phyloP scores from a whole-genome alignment of 2,113 vertebrate species.

The Mixornis gularis region DNA sequence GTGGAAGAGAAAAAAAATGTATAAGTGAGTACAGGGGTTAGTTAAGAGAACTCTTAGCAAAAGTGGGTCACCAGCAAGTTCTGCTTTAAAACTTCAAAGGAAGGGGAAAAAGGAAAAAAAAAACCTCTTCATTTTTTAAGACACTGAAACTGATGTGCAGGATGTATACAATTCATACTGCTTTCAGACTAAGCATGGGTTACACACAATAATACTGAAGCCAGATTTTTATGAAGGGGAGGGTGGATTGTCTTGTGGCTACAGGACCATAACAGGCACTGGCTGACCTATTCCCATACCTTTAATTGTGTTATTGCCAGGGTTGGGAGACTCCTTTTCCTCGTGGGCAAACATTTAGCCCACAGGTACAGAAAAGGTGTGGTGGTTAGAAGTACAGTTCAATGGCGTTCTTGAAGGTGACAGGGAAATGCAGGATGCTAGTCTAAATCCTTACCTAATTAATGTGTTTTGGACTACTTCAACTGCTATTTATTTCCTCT shows the following conservation, averaged over 20 bases:
- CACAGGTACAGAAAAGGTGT: neutral
- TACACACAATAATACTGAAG: neutral
- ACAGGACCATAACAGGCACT: neutral
- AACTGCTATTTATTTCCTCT: neutral
- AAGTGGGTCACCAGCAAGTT: slow-evolving; percentile 76
- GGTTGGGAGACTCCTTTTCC: neutral
- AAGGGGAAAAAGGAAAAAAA: slow-evolving; percentile 34
- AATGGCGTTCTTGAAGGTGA: neutral
- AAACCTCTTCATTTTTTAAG: slow-evolving; percentile 46
- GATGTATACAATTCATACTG: slow-evolving; percentile 24
- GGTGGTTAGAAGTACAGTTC: neutral
- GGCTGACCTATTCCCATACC: neutral
- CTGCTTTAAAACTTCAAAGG: slow-evolving; percentile 71
- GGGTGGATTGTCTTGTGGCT: neutral
- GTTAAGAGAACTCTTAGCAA: slow-evolving; percentile 77
- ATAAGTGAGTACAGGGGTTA: slow-evolving; percentile 74
- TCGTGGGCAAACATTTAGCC: neutral
- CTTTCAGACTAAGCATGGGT: slow-evolving; percentile 11
- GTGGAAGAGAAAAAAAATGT: slow-evolving; percentile 60
- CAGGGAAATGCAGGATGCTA: neutral
- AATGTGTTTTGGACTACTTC: neutral
- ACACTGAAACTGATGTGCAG: slow-evolving; percentile 38
- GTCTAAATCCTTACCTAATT: neutral
- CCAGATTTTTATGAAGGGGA: neutral
- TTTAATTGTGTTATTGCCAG: neutral